Base-by-base conservation (phyloP, 1,140 invertebrate species). In the Laupala kohalensis region DNA sequence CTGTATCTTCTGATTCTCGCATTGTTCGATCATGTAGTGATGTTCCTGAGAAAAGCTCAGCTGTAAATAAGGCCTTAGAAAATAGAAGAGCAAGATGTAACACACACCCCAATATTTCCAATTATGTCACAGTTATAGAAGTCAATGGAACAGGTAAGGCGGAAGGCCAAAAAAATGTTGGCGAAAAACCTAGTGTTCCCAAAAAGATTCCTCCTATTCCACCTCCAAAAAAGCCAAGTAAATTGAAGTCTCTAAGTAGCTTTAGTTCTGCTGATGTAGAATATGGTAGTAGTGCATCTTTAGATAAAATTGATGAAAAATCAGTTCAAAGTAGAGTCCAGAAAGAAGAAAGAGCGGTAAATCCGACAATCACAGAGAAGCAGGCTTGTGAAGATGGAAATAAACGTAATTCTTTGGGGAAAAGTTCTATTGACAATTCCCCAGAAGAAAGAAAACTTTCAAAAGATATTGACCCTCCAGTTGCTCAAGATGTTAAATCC, bases 71-170 rank as follows among this genome's bases (percentile, higher is more conserved):
- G 25, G 67, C 25, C 37, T n/a, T n/a, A 30, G 64, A 67, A 25
- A 67, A 68, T 67, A 37, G 23, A 53, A 29, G 65, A 62, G 63
- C 65, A 1, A 67, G 71, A 23, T 71, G 53, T 63, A 71, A 71
- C 84, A 76, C 86, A 83, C 78, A 64, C 19, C 67, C 69, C 26
- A 64, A 74, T 37, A 67, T 69, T 64, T 87, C 89, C 79, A 91
- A 92, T 81, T 94, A 93, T 83, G 87, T 94, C 73, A 94, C 92
- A 71, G 92, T 94, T 67, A 94, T 94, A 74, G 90, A 93, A 86
- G 92, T 94, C 3, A 93, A 92, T 68, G 84, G 84, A 13, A 77
- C 75, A 62, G 72, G 74, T 19, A 71, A 73, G 37, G 26, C 23
- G 66, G 69, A 29, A 4, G 24, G 24, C 6, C 71, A 69, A 27